Percentiles rank a stretch among this genome's conserved stretches.
phyloP scores from a whole-genome alignment of 2,888 invertebrate genomes.

The Platypus cylindrus region DNA sequence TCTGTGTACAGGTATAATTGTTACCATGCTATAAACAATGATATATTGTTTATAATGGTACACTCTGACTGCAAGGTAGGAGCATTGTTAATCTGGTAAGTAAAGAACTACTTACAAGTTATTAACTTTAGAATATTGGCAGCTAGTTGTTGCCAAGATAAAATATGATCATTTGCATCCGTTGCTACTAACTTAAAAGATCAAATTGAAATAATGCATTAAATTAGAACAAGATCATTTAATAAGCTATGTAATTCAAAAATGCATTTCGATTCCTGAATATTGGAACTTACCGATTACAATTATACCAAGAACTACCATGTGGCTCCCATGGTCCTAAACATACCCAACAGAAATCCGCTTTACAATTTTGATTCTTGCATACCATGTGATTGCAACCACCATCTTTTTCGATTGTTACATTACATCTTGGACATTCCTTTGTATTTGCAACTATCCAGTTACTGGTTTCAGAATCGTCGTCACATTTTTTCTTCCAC shows the following conservation, averaged over 20 bases:
- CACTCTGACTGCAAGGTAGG: too few species aligned
- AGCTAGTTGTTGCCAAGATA: too few species aligned
- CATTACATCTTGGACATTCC: slow-evolving; percentile 97
- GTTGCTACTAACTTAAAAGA: not conserved
- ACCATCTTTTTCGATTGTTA: slow-evolving; percentile 93
- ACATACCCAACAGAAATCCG: slow-evolving; percentile 99
- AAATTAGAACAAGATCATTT: slow-evolving; percentile 1
- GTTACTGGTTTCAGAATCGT: slow-evolving; percentile 97
- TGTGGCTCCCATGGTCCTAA: slow-evolving; percentile 98
- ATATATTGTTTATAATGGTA: too few species aligned
- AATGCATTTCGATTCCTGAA: too few species aligned
- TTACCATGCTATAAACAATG: too few species aligned
- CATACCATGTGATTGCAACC: slow-evolving; percentile 99
- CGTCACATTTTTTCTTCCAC: slow-evolving; percentile 99
- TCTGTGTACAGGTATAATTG: too few species aligned
- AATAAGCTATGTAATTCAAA: too few species aligned
- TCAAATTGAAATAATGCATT: too few species aligned
- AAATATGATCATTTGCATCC: too few species aligned
- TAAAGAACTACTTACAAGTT: not conserved
- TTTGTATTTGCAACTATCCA: slow-evolving; percentile 99
- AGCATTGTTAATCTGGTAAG: too few species aligned
- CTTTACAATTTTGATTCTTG: slow-evolving; percentile 95
- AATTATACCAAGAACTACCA: slow-evolving; percentile 96
- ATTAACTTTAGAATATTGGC: too few species aligned
- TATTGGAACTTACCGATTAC: slow-evolving; percentile 54